Percentiles rank a stretch among this genome's conserved stretches.
Evolutionary conservation across 2,797 vertebrate genomes (phyloP).

Genomic region (Tadarida brasiliensis): DNA sequence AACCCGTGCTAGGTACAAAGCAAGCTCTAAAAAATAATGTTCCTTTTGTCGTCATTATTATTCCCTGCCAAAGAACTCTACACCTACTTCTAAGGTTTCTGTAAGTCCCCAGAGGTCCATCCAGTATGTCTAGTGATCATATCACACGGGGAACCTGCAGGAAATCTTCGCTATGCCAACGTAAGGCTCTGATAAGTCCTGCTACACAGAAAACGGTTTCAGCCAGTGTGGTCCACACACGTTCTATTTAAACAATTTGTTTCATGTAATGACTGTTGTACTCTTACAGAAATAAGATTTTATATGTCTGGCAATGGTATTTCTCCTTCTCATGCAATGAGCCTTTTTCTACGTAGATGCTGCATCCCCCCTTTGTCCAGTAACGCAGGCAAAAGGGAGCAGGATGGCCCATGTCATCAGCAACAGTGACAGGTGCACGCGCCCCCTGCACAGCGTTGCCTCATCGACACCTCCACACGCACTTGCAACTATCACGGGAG

Average conservation of each 20-base stretch:
- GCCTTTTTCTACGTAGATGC: background rate
- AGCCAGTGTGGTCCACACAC: background rate
- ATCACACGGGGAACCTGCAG: accelerated
- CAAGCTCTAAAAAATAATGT: background rate
- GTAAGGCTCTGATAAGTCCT: background rate
- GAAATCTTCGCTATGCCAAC: accelerated
- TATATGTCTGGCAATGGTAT: background rate
- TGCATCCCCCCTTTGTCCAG: background rate
- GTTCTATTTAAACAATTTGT: background rate
- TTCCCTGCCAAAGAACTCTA: background rate
- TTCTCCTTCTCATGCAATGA: background rate
- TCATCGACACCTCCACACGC: background rate
- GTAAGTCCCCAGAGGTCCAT: accelerated
- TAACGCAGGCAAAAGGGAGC: background rate
- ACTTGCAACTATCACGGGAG: accelerated
- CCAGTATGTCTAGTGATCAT: no score
- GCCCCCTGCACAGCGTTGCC: background rate
- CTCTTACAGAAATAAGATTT: background rate
- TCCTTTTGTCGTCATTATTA: accelerated
- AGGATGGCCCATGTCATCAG: background rate
- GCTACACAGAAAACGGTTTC: accelerated
- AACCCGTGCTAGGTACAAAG: background rate
- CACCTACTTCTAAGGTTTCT: background rate
- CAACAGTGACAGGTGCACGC: background rate
- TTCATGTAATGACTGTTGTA: background rate